phyloP scores from a whole-genome alignment of 2,797 vertebrate species.

The Sarcophilus harrisii region DNA sequence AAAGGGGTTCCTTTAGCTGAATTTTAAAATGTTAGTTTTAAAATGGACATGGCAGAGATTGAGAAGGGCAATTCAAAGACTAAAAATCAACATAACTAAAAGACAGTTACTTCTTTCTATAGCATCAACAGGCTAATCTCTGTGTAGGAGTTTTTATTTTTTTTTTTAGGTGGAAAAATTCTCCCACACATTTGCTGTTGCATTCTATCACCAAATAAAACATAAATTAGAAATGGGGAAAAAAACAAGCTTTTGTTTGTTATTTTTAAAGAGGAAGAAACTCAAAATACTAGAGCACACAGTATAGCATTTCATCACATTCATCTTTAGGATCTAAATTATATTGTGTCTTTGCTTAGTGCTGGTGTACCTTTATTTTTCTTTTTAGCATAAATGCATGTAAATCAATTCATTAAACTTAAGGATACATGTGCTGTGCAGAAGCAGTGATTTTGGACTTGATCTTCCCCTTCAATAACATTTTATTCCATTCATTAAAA shows the following conservation, averaged over 20 bases:
- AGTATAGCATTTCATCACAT: not conserved
- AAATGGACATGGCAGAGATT: not conserved
- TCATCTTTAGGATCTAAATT: not conserved
- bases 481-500: not conserved
- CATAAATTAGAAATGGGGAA: not conserved
- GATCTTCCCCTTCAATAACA: not conserved
- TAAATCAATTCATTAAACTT: not conserved
- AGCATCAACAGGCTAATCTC: not conserved
- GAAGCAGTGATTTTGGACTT: not conserved
- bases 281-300: not conserved
- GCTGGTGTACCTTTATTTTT: not conserved
- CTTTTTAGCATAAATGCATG: not conserved
- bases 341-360: not conserved
- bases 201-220: constrained; percentile 24
- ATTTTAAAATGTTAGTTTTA: not conserved
- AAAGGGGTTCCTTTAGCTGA: not conserved
- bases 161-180: not conserved
- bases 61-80: not conserved
- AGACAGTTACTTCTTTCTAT: not conserved
- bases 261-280: not conserved
- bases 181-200: not conserved
- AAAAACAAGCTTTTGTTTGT: not conserved
- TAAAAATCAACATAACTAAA: not conserved
- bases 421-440: not conserved
- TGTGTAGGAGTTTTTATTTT: not conserved